Percentiles rank a stretch among this genome's conserved stretches.
Evolutionary conservation across 2,113 vertebrate genomes (phyloP).

Genomic region (Monarcha castaneiventris): DNA sequence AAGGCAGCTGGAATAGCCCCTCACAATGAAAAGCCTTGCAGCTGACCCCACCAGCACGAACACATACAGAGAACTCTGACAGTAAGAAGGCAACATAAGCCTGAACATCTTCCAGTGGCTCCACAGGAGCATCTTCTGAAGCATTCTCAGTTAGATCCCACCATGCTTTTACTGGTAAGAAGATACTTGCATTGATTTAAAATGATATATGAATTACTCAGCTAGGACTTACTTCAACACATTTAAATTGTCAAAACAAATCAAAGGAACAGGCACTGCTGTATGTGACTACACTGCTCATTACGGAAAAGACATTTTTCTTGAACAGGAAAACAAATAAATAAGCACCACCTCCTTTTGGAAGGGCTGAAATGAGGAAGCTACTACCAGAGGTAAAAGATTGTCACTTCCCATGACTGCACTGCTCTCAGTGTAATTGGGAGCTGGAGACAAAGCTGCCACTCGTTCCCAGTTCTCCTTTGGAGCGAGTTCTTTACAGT

Average conservation of each 20-base stretch:
- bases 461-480: not conserved
- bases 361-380: not conserved
- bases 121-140: not conserved
- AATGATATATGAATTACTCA: not conserved
- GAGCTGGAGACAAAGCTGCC: not conserved
- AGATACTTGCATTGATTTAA: not conserved
- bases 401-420: not conserved
- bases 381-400: not conserved
- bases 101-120: not conserved
- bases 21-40: not conserved
- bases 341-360: not conserved
- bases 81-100: not conserved
- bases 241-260: constrained; percentile 6
- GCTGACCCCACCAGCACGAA: not conserved
- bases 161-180: not conserved
- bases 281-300: not conserved
- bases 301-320: not conserved
- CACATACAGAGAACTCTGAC: not conserved
- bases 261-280: not conserved
- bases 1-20: not conserved
- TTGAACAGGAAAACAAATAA: not conserved
- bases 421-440: not conserved
- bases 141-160: not conserved
- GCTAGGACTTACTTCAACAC: not conserved
- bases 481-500: not conserved